Percentiles rank a stretch among this genome's conserved stretches.
Conservation (phyloP, 2,797 vertebrate genomes). For the Decapterus maruadsi region DNA sequence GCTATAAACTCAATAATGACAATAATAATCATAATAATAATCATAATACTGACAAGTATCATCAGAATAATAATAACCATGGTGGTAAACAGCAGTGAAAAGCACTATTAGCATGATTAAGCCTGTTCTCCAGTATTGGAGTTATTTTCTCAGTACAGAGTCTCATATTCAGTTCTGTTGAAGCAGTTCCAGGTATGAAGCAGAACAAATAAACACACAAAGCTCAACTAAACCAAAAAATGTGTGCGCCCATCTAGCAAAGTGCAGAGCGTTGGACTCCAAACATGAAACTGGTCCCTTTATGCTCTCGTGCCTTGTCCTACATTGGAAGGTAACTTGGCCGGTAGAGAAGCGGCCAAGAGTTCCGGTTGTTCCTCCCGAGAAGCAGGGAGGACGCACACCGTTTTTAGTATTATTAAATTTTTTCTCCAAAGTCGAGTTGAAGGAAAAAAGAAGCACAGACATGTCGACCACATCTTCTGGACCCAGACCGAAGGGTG, state of each 20-base stretch:
- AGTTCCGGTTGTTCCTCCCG: conserved; percentile 59
- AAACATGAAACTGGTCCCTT: conserved; percentile 64
- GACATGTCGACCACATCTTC: conserved; percentile 80
- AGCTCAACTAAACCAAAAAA: conserved; percentile 53
- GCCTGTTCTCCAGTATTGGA: conserved; percentile 42
- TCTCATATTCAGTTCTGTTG: conserved; percentile 65
- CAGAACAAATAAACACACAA: conserved; percentile 50
- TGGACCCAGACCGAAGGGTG: conserved; percentile 62
- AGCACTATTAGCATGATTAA: conserved; percentile 40
- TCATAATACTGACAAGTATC: conserved; percentile 54
- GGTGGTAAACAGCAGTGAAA: conserved; percentile 52
- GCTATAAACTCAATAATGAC: conserved; percentile 51
- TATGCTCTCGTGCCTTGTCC: conserved; percentile 70
- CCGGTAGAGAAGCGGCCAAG: conserved; percentile 65
- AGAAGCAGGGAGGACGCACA: conserved; percentile 60
- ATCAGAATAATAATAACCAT: conserved; percentile 60
- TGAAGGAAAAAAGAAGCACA: conserved; percentile 81
- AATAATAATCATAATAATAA: conserved; percentile 45
- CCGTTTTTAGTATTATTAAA: conserved; percentile 52
- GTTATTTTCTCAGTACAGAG: conserved; percentile 55
- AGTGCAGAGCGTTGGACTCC: conserved; percentile 67
- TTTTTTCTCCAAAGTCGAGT: conserved; percentile 73
- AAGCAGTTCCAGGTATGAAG: conserved; percentile 72
- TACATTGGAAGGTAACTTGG: conserved; percentile 73
- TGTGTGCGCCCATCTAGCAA: conserved; percentile 69